Percentiles rank a stretch among this genome's conserved stretches.
Conservation (phyloP, 2,113 vertebrate genomes). For the Bos indicus region DNA sequence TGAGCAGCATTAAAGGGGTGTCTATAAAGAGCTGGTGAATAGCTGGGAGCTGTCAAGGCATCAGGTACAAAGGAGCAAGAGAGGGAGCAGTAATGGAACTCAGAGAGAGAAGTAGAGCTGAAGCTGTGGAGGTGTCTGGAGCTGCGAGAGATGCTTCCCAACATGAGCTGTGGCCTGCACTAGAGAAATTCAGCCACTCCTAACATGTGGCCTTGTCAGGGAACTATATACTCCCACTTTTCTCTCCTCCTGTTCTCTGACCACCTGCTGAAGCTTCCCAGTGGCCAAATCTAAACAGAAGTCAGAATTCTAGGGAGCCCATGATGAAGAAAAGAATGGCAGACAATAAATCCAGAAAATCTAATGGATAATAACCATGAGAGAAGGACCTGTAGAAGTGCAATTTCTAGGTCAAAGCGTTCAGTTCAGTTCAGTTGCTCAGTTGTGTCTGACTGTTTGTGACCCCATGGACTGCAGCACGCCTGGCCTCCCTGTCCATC, state of each 20-base stretch:
- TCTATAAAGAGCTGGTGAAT: background rate
- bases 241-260: background rate
- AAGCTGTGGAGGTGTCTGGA: background rate
- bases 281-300: background rate
- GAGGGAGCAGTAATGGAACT: background rate
- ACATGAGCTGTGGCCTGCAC: accelerated
- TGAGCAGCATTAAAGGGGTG: background rate
- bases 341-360: background rate
- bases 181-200: background rate
- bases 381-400: background rate
- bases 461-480: background rate
- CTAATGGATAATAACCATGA: background rate
- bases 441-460: background rate
- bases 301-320: background rate
- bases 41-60: background rate
- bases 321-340: background rate
- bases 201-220: background rate
- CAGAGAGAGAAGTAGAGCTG: background rate
- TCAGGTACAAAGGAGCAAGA: background rate
- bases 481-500: background rate
- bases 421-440: background rate
- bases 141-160: no score
- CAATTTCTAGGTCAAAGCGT: background rate
- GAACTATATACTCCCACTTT: background rate
- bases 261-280: background rate